phyloP scores from a whole-genome alignment of 1,140 invertebrate genomes.

The Lasioglossum baleicum region DNA sequence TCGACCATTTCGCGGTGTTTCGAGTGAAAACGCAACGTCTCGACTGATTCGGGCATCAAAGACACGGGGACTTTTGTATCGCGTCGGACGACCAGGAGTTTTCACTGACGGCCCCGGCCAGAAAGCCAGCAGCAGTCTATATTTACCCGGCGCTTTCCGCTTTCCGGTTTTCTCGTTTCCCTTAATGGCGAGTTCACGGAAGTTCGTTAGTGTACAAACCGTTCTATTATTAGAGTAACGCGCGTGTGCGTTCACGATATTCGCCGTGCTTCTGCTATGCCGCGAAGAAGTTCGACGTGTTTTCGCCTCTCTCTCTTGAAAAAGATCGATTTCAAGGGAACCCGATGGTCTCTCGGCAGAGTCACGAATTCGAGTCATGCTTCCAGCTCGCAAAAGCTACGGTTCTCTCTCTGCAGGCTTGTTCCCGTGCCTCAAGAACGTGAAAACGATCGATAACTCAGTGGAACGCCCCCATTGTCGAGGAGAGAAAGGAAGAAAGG shows the following conservation, averaged over 20 bases:
- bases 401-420: constrained; percentile 12
- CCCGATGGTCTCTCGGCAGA: constrained; percentile 24
- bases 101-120: constrained; percentile 59
- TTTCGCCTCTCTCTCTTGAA: not conserved
- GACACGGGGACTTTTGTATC: not conserved
- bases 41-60: not conserved
- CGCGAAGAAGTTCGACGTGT: not conserved
- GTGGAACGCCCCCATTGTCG: constrained; percentile 66
- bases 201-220: constrained; percentile 62
- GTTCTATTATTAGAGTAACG: constrained; percentile 60
- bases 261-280: not conserved
- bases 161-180: constrained; percentile 62
- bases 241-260: not conserved
- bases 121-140: constrained; percentile 51
- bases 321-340: constrained; percentile 47
- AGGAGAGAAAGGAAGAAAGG: constrained; percentile 51
- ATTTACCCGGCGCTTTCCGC: constrained; percentile 56
- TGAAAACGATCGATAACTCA: constrained; percentile 69
- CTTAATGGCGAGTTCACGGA: constrained; percentile 62
- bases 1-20: too few relatives aligned
- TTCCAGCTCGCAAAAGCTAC: constrained; percentile 16
- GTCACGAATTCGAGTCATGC: constrained; percentile 59
- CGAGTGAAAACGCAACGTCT: not conserved
- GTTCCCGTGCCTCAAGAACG: constrained; percentile 50
- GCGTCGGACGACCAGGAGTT: constrained; percentile 47